Percentiles rank a stretch among this genome's conserved stretches.
Conservation (phyloP, 2,888 invertebrate species). For the Celastrina argiolus region DNA sequence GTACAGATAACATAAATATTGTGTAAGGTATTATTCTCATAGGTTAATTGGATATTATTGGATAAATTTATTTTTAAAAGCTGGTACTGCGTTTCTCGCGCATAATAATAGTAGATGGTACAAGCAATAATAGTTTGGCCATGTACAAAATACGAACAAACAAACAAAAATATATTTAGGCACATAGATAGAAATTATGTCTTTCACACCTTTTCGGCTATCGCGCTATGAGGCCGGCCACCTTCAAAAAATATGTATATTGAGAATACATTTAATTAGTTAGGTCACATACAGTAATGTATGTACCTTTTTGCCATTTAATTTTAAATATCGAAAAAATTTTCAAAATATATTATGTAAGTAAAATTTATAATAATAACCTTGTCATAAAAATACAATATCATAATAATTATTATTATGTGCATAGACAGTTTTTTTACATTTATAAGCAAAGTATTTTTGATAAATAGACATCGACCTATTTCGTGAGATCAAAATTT, state of each 20-base stretch:
- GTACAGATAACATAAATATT: slow-evolving; percentile 28
- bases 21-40: slow-evolving; percentile 8
- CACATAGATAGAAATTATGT: background rate
- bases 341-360: too few relatives aligned
- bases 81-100: background rate
- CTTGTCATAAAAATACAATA: background rate
- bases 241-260: background rate
- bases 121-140: background rate
- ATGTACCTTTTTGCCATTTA: background rate
- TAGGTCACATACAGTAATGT: too few relatives aligned
- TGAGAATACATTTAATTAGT: background rate
- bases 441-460: background rate
- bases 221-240: background rate
- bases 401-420: background rate
- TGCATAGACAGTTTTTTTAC: background rate
- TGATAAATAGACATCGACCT: slow-evolving; percentile 1
- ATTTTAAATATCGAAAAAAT: background rate
- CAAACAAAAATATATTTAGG: background rate
- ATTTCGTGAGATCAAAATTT: background rate
- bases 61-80: background rate
- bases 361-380: background rate
- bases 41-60: slow-evolving; percentile 13
- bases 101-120: background rate
- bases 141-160: background rate
- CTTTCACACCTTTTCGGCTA: background rate